phyloP scores from a whole-genome alignment of 2,888 invertebrate genomes.

The Meteorus colon region DNA sequence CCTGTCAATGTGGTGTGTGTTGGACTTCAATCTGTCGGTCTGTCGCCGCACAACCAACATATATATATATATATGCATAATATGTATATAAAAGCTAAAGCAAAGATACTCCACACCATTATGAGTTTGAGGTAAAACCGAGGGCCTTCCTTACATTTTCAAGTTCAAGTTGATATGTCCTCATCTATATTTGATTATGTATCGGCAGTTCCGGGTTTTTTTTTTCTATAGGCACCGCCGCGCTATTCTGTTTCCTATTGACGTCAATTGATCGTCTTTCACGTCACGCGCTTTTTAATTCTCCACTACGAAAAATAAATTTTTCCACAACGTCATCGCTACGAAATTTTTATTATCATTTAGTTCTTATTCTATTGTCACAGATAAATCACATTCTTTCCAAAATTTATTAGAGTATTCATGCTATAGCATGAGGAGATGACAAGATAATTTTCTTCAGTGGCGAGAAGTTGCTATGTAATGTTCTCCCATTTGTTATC shows the following conservation, averaged over 20 bases:
- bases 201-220: not conserved
- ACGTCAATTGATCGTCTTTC: not conserved
- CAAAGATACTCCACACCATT: slow-evolving; percentile 33
- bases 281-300: not conserved
- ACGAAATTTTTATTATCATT: too few relatives aligned
- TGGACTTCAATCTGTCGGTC: not conserved
- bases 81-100: slow-evolving; percentile 2
- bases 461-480: not conserved
- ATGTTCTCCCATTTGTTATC: not conserved
- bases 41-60: not conserved
- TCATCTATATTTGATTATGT: slow-evolving; percentile 20
- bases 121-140: slow-evolving; percentile 6
- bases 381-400: too few relatives aligned
- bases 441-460: not conserved
- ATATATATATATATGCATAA: not conserved
- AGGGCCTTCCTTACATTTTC: slow-evolving; percentile 46
- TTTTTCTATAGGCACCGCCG: slow-evolving; percentile 18
- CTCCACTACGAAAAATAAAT: not conserved
- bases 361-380: too few relatives aligned
- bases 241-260: not conserved
- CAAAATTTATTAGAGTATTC: too few relatives aligned
- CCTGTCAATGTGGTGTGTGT: not conserved
- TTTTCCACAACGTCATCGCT: too few relatives aligned
- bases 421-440: too few relatives aligned
- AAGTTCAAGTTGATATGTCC: slow-evolving; percentile 59